Evolutionary conservation across 1,140 invertebrate genomes (phyloP).

Genomic region (Drosophila prosaltans): DNA sequence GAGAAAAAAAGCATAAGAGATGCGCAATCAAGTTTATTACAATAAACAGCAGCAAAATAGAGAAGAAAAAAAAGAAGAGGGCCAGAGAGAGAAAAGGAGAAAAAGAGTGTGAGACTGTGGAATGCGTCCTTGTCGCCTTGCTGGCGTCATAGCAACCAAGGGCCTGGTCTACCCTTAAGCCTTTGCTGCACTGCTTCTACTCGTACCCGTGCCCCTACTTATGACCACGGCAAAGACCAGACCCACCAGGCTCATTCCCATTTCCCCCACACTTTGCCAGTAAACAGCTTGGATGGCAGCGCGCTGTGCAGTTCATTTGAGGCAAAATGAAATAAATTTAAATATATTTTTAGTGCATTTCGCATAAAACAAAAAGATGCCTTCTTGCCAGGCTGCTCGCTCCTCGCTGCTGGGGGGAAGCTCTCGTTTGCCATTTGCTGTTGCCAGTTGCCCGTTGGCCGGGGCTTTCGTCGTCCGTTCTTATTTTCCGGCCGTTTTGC

Average conservation of each 20-base stretch:
- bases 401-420: neutral
- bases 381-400: slow-evolving; percentile 40
- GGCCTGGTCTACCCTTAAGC: slow-evolving; percentile 25
- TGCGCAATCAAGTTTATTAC: slow-evolving; percentile 80
- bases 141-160: slow-evolving; percentile 60
- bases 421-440: neutral
- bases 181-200: slow-evolving; percentile 34
- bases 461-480: slow-evolving; percentile 57
- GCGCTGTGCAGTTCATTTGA: slow-evolving; percentile 73
- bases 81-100: neutral
- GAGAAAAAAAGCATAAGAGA: slow-evolving; percentile 54
- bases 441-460: slow-evolving; percentile 40
- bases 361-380: slow-evolving; percentile 80
- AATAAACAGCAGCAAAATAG: slow-evolving; percentile 23
- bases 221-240: slow-evolving; percentile 18
- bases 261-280: slow-evolving; percentile 10
- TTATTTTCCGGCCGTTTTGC: slow-evolving; percentile 78
- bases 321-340: slow-evolving; percentile 80
- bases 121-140: slow-evolving; percentile 63
- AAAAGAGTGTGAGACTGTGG: neutral
- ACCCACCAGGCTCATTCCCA: slow-evolving; percentile 21
- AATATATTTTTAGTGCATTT: slow-evolving; percentile 82
- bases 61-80: neutral
- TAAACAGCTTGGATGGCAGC: slow-evolving; percentile 35
- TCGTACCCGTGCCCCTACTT: neutral